Conservation (phyloP, 1,140 invertebrate genomes). For the Calosoma granatense region DNA sequence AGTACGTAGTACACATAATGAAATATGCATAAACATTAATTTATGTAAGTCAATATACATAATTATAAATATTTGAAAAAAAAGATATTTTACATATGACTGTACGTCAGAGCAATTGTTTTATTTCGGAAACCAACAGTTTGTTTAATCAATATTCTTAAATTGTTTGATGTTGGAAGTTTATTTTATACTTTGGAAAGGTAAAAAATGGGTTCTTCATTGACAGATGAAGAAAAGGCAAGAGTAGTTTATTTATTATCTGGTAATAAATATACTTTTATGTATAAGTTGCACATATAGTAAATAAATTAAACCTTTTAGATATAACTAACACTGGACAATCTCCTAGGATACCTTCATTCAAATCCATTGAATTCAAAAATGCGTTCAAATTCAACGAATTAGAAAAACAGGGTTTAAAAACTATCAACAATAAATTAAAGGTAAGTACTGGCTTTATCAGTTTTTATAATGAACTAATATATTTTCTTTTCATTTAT, state of each 20-base stretch:
- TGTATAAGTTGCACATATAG: no score
- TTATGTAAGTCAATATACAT: no score
- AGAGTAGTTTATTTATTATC: neutral
- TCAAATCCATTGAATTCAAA: no score
- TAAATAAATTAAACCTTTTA: no score
- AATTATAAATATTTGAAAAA: no score
- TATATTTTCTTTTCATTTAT: conserved; percentile 2
- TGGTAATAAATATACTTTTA: neutral
- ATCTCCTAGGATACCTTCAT: no score
- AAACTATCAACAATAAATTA: neutral
- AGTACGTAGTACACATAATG: no score
- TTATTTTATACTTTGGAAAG: no score
- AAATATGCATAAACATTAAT: no score
- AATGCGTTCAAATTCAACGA: neutral
- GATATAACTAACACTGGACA: no score
- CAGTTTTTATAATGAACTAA: neutral
- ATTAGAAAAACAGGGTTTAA: neutral
- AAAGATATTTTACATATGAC: no score
- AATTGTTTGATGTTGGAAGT: neutral
- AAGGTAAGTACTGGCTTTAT: neutral
- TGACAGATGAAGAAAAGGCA: neutral
- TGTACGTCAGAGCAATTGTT: neutral
- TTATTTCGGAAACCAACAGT: neutral
- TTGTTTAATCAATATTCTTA: neutral
- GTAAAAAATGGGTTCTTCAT: neutral